A percentile compares a stretch with the other conserved stretches of the same genome.
phyloP scores from a whole-genome alignment of 2,113 vertebrate genomes.

The Syngnathus floridae region DNA sequence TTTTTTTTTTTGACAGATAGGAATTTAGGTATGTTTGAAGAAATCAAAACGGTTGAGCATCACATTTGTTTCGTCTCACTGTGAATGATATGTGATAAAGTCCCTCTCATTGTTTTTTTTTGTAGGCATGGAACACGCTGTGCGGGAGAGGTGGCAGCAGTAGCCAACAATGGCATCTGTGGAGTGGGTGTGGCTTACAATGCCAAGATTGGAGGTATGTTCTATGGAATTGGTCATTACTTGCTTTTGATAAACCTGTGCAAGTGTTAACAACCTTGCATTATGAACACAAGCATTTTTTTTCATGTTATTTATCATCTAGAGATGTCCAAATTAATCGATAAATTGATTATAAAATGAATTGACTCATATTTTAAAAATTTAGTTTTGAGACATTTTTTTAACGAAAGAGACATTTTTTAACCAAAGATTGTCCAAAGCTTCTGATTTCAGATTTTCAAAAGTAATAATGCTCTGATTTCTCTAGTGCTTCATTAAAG shows the following conservation, averaged over 20 bases:
- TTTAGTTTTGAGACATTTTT: too few species aligned
- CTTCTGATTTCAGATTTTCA: too few species aligned
- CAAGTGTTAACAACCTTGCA: not conserved
- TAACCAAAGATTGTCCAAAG: too few species aligned
- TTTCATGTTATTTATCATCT: too few species aligned
- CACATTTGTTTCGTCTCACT: constrained; percentile 41
- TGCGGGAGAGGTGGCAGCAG: constrained; percentile 91
- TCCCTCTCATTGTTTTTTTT: constrained; percentile 10
- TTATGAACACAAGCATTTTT: not conserved
- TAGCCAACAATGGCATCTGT: constrained; percentile 91
- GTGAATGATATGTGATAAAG: constrained; percentile 13
- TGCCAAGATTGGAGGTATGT: constrained; percentile 87
- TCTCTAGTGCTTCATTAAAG: too few species aligned
- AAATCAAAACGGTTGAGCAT: constrained; percentile 29
- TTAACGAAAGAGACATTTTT: too few species aligned
- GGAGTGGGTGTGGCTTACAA: constrained; percentile 93
- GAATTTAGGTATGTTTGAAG: constrained; percentile 39
- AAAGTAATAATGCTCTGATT: too few species aligned
- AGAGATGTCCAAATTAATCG: too few species aligned
- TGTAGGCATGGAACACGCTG: constrained; percentile 90
- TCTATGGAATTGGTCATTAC: not conserved
- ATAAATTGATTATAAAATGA: too few species aligned
- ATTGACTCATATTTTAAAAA: too few species aligned
- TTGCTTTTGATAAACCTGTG: not conserved
- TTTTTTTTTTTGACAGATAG: constrained; percentile 22